phyloP scores from a whole-genome alignment of 1,140 invertebrate species.

The Neodiprion pinetum region DNA sequence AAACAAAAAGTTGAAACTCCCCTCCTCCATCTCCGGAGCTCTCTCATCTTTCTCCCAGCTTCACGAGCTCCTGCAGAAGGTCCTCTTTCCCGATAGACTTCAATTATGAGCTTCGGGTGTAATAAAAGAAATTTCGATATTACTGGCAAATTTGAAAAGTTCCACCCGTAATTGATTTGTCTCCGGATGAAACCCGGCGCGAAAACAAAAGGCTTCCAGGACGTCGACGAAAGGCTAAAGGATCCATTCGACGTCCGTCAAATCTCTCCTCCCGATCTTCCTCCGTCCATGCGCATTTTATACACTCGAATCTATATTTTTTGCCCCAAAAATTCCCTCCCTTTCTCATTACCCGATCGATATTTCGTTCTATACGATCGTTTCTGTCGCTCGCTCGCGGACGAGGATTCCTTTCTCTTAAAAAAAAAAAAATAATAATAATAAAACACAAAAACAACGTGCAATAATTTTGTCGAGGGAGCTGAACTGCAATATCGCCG shows the following conservation, averaged over 20 bases:
- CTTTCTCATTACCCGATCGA: too few species aligned
- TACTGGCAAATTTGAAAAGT: slow-evolving; percentile 64
- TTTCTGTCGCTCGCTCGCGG: too few species aligned
- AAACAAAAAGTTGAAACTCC: slow-evolving; percentile 57
- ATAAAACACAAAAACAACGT: too few species aligned
- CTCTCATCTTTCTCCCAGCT: slow-evolving; percentile 24
- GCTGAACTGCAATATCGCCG: too few species aligned
- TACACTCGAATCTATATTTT: too few species aligned
- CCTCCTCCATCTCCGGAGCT: slow-evolving; percentile 7
- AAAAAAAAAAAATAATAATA: too few species aligned
- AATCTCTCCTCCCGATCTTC: too few species aligned
- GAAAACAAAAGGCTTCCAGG: slow-evolving; percentile 2
- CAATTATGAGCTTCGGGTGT: slow-evolving; percentile 56
- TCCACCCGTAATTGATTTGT: slow-evolving; percentile 59
- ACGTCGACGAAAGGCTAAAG: neutral
- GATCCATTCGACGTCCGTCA: neutral
- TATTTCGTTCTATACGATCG: too few species aligned
- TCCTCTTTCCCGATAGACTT: slow-evolving; percentile 56
- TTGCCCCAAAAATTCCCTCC: too few species aligned
- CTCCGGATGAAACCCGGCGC: slow-evolving; percentile 10
- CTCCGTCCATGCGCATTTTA: too few species aligned
- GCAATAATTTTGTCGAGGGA: too few species aligned
- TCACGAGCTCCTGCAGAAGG: slow-evolving; percentile 39
- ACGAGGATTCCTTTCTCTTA: too few species aligned
- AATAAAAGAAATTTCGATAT: slow-evolving; percentile 64